Conservation (phyloP, 2,888 invertebrate species). For the Leptinotarsa peninsularis region DNA sequence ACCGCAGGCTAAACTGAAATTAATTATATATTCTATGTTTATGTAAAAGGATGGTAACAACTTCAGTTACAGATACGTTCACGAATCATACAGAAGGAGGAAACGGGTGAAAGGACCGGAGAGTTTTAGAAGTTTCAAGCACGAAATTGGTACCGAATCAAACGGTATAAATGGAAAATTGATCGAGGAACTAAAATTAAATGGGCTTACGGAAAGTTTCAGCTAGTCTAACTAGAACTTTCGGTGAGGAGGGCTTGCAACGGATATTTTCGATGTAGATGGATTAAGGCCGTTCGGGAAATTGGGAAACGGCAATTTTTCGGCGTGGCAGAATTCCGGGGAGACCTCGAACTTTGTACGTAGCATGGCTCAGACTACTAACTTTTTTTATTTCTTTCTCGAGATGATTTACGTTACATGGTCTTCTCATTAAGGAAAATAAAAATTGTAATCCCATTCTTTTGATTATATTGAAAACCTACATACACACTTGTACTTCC, state of each 20-base stretch:
- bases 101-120: background rate
- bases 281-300: conserved; percentile 18
- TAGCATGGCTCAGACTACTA: conserved; percentile 5
- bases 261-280: conserved; percentile 27
- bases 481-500: too few species aligned
- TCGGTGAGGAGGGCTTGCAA: conserved; percentile 17
- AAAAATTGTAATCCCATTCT: background rate
- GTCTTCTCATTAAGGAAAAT: too few species aligned
- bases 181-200: conserved; percentile 42
- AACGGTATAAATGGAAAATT: conserved; percentile 49
- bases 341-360: conserved; percentile 14
- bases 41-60: conserved; percentile 14
- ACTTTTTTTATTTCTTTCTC: background rate
- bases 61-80: conserved; percentile 13
- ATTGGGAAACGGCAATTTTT: conserved; percentile 15
- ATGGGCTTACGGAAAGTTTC: conserved; percentile 41
- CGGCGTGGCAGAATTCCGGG: background rate
- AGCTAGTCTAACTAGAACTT: conserved; percentile 28
- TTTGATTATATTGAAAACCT: too few species aligned
- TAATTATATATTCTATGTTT: conserved; percentile 27
- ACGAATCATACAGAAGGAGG: background rate
- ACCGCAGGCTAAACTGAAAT: conserved; percentile 25
- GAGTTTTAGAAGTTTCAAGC: conserved; percentile 26
- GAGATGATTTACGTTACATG: conserved; percentile 1
- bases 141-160: conserved; percentile 38